Evolutionary conservation across 1,140 invertebrate genomes (phyloP).

Genomic region (Brachionus paranguensis): DNA sequence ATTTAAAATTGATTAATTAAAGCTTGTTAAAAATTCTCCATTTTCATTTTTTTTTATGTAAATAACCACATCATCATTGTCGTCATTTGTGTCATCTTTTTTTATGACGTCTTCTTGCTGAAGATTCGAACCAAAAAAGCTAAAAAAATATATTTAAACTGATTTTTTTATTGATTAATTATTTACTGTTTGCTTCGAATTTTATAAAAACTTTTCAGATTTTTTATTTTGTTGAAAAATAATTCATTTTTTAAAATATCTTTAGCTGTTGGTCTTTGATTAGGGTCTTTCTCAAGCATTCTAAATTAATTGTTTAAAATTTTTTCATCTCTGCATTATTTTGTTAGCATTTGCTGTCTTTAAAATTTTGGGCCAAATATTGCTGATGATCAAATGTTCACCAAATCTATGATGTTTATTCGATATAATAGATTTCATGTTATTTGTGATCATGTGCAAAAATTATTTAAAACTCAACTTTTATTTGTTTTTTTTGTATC

Average conservation of each 20-base stretch:
- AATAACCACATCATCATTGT: neutral
- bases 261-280: slow-evolving; percentile 49
- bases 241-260: slow-evolving; percentile 47
- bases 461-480: too few relatives aligned
- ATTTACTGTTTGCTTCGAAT: neutral
- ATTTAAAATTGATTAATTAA: neutral
- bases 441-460: too few relatives aligned
- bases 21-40: neutral
- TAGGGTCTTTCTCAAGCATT: slow-evolving; percentile 52
- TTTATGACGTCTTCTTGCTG: too few relatives aligned
- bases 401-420: too few relatives aligned
- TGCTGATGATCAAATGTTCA: too few relatives aligned
- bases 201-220: neutral
- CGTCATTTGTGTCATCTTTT: neutral
- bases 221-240: neutral
- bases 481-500: too few relatives aligned
- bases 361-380: too few relatives aligned
- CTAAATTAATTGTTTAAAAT: neutral
- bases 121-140: too few relatives aligned
- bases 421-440: too few relatives aligned
- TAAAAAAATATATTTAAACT: too few relatives aligned
- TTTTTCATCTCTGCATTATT: too few relatives aligned
- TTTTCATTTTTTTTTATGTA: neutral
- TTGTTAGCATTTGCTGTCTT: too few relatives aligned
- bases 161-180: neutral